Percentiles rank a stretch among this genome's conserved stretches.
These are phyloP conservation scores for Pseudomugil gertrudae DNA, from an alignment of 2,797 vertebrate species.

Conservation along the genomic window DNA sequence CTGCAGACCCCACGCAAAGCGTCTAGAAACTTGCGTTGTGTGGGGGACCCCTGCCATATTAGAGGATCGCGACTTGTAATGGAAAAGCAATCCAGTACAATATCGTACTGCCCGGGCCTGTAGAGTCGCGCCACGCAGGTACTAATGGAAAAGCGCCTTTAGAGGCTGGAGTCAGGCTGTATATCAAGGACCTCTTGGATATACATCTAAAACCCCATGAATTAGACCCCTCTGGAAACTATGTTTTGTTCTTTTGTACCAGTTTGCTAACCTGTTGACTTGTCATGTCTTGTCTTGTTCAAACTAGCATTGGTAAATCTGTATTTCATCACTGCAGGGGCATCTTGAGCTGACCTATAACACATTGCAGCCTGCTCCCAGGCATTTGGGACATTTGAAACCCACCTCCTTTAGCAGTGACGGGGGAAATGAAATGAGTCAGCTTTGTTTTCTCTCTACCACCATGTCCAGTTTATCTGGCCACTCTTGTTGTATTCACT, in stretches of 20 bases:
- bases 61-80: no score
- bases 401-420: conserved; percentile 32
- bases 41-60: no score
- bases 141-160: no score
- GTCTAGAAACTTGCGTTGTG: no score
- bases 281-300: neutral
- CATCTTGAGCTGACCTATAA: conserved; percentile 37
- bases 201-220: neutral
- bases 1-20: no score
- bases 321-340: neutral
- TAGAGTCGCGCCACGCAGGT: no score
- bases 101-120: no score
- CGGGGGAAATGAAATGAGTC: conserved; percentile 64
- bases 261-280: no score
- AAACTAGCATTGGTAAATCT: conserved; percentile 2
- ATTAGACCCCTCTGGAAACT: neutral
- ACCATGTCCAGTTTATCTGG: conserved; percentile 45
- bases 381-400: conserved; percentile 39
- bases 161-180: no score
- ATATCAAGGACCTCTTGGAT: neutral
- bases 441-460: conserved; percentile 56
- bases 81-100: no score
- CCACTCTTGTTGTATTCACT: conserved; percentile 55
- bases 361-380: conserved; percentile 37
- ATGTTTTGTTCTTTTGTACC: no score